phyloP scores from a whole-genome alignment of 2,113 vertebrate genomes.

The Bufo bufo region DNA sequence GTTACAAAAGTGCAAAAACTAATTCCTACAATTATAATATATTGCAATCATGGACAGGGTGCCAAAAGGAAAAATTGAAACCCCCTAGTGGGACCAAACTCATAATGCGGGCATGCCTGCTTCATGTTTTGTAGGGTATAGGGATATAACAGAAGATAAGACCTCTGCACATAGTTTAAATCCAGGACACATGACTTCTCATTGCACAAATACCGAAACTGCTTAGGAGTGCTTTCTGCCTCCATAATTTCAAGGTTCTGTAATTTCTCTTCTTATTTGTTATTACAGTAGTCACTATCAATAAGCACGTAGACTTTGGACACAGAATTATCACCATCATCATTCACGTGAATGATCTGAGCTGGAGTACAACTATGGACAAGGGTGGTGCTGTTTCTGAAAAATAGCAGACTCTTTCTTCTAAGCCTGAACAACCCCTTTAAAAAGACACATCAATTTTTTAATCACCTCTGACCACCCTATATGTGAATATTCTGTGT shows the following conservation, averaged over 20 bases:
- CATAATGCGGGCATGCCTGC: neutral
- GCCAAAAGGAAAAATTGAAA: neutral
- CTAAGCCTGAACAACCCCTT: too few relatives aligned
- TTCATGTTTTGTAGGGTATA: neutral
- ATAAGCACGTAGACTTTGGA: neutral
- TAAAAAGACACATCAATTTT: too few relatives aligned
- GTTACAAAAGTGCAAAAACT: neutral
- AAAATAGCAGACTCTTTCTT: too few relatives aligned
- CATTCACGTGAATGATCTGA: neutral
- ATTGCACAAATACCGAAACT: neutral
- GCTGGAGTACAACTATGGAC: neutral
- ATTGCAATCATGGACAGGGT: neutral
- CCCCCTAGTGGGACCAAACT: neutral
- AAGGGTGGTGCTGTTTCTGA: neutral
- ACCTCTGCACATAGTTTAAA: constrained; percentile 40
- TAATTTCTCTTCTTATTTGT: neutral
- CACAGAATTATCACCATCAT: neutral
- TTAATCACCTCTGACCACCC: too few relatives aligned
- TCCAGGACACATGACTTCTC: neutral
- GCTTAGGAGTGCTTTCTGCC: neutral
- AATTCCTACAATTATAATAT: neutral
- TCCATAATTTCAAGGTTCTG: neutral
- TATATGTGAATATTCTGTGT: too few relatives aligned
- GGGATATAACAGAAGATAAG: neutral
- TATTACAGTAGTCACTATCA: neutral